Base-by-base conservation (phyloP, 1,140 invertebrate species). In the Forficula auricularia region DNA sequence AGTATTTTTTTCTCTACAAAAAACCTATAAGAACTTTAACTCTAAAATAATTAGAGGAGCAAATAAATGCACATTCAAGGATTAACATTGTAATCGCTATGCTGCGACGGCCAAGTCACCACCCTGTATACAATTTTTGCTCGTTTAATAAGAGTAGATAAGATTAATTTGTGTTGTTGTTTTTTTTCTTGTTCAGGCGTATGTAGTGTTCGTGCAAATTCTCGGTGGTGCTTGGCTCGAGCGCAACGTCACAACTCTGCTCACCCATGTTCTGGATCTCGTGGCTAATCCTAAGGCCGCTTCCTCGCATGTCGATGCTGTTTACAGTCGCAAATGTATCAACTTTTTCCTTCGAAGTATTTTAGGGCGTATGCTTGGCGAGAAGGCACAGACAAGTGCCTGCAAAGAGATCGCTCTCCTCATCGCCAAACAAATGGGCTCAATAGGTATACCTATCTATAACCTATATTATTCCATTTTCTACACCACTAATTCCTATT, bases 311-410 rank as follows among this genome's bases (percentile, higher is more conserved):
- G 86, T 97, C 4, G 95, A 98, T 63, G 90, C 90, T 20, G 90
- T 98, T 3, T 96, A 96, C 62, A 95, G 91, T 1, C 70, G 95
- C 48, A 95, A 96, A 63, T 98, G 95, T 60, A 84, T 98, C 35
- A 87, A 83, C 56, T 98, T 95, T 58, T 92, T 98, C 53, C 66
- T 98, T 33, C 71, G 88, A 30, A 81, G 85, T 43, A 79, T 89
- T 2, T 70, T 98, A 22, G 92, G 94, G 4, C 82, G 84, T 57
- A 79, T 97, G 70, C 69, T 99, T 1, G 82, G 89, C 0, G 95
- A 99, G 66, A 94, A 94, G 54, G 89, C 91, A 36, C 95, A 98
- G 65, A 79, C 87, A 32, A 82, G 82, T 6, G 94, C 92, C 6
- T 88, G 87, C 50, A 92, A 94, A 60, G 90, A 97, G 61, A 81